These are phyloP conservation scores for Drosophila lacicola DNA, from an alignment of 2,888 invertebrate species.

Conservation along the genomic window DNA sequence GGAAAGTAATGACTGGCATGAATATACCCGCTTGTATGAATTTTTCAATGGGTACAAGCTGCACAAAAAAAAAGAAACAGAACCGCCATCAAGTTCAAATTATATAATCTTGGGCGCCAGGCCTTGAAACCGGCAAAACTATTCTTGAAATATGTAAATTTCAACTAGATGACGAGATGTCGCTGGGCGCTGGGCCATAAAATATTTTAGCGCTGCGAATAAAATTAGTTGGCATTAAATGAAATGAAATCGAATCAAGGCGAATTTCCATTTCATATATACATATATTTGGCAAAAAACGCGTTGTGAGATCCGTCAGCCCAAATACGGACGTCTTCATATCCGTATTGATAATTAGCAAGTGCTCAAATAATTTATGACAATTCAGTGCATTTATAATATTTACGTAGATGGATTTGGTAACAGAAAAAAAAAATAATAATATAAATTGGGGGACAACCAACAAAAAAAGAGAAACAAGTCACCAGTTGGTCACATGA, in stretches of 20 bases:
- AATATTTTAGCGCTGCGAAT: slow-evolving; percentile 20
- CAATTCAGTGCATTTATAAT: slow-evolving; percentile 58
- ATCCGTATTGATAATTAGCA: slow-evolving; percentile 72
- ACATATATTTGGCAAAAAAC: background rate
- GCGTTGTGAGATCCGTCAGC: slow-evolving; percentile 21
- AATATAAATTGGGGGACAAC: background rate
- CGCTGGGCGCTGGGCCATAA: slow-evolving; percentile 14
- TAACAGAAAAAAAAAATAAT: slow-evolving; percentile 10
- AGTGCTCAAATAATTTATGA: slow-evolving; percentile 47
- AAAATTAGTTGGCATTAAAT: slow-evolving; percentile 15
- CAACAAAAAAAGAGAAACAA: slow-evolving; percentile 26
- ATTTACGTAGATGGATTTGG: slow-evolving; percentile 45
- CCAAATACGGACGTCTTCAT: slow-evolving; percentile 20
- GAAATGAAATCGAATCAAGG: slow-evolving; percentile 27
- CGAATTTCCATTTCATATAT: background rate
- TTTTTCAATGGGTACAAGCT: background rate
- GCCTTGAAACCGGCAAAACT: slow-evolving; percentile 46
- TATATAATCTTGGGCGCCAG: slow-evolving; percentile 50
- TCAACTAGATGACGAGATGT: too few species aligned
- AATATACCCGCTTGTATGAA: background rate
- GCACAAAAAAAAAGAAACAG: slow-evolving; percentile 15
- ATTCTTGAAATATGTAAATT: slow-evolving; percentile 26
- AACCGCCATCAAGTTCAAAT: slow-evolving; percentile 41
- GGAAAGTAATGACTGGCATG: background rate
- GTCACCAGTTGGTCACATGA: slow-evolving; percentile 68